Base-by-base conservation (phyloP, 2,797 vertebrate species). In the Cossypha caffra region DNA sequence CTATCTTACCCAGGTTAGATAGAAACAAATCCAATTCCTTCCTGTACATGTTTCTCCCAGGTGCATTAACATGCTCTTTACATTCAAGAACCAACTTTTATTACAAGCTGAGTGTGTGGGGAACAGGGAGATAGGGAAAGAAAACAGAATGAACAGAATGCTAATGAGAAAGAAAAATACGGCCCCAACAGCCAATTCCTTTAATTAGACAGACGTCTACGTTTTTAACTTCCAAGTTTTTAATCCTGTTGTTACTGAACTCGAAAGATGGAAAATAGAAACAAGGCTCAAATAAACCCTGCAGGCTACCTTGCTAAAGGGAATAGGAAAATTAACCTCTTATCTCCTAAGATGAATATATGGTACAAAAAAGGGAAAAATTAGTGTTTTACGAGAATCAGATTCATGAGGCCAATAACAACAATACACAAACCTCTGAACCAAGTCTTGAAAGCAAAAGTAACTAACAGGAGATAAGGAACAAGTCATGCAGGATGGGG, bases 1-100 rank as follows among this genome's bases (percentile, higher is more conserved):
- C 51, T 72, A 88, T 63, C 90, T 95, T 43, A 75, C 90, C 75
- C 57, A 77, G 52, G 67, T 86, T 81, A 95, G 86, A 91, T 57
- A 84, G 67, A 95, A 96, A 95, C 74, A 92, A 91, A 96, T 90
- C 62, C 87, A 92, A 48, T 93, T 92, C 86, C 73, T 95, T 95
- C 51, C 68, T 85, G 77, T 73, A 88, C 37, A 20, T 73, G 86
- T 59, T 96, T 86, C 87, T 88, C 92, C 91, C 79, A 82, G 86
- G 90, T 96, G 94, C 91, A 93, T 94, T 88, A 94, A 90, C 89
- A 96, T 13, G 28, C 91, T 83, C 91, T 95, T 96, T 95, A 96
- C 73, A 93, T 94, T 96, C 89, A 95, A 93, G 73, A 96, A 88
- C 63, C 77, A 96, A 93, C 90, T 96, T 90, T 88, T 94, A 92